Evolutionary conservation across 2,113 vertebrate species (phyloP).

Genomic region (Muntiacus reevesi): DNA sequence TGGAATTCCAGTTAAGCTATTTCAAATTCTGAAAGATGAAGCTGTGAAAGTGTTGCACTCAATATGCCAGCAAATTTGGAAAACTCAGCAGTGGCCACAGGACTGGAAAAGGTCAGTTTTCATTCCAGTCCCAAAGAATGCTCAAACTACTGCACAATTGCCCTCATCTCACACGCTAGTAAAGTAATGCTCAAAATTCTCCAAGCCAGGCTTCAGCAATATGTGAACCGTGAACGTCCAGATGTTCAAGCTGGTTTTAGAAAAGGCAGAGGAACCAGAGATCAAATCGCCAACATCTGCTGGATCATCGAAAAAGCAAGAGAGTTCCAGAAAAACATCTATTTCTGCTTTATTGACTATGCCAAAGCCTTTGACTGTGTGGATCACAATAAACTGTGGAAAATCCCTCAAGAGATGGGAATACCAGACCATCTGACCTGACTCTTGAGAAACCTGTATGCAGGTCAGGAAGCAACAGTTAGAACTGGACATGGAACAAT

Average conservation of each 20-base stretch:
- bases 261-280: not conserved
- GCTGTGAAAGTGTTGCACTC: not conserved
- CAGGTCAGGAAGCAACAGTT: not conserved
- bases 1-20: not conserved
- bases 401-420: not conserved
- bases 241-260: not conserved
- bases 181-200: not conserved
- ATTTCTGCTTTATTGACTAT: not conserved
- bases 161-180: not conserved
- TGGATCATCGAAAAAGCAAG: not conserved
- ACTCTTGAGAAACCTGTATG: not conserved
- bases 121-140: not conserved
- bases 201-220: not conserved
- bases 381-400: not conserved
- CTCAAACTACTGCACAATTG: not conserved
- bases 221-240: fast-evolving
- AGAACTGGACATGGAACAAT: not conserved
- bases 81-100: not conserved
- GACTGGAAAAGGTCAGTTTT: not conserved
- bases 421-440: not conserved
- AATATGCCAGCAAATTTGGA: not conserved
- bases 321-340: not conserved
- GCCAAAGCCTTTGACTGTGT: not conserved
- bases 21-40: not conserved
- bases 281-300: not conserved